Percentiles rank a stretch among this genome's conserved stretches.
Evolutionary conservation across 2,888 invertebrate genomes (phyloP).

Genomic region (Lydus trimaculatus): DNA sequence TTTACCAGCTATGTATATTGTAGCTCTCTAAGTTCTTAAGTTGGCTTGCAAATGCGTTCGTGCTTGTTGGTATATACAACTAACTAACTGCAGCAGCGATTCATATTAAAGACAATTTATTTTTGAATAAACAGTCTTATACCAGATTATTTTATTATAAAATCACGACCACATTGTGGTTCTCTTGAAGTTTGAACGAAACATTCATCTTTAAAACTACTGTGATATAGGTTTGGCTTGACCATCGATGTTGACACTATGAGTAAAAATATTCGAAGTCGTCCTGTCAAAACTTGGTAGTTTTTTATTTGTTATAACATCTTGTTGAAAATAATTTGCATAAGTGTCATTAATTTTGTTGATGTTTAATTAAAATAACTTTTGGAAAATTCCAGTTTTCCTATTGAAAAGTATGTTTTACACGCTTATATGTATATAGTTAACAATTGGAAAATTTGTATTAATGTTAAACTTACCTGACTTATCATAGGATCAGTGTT

Average conservation of each 20-base stretch:
- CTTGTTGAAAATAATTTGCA: slow-evolving; percentile 23
- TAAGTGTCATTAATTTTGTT: slow-evolving; percentile 22
- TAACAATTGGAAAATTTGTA: not conserved
- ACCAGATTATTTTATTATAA: not conserved
- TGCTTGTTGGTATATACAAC: slow-evolving; percentile 8
- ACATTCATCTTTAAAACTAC: not conserved
- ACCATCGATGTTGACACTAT: not conserved
- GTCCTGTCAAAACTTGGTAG: slow-evolving; percentile 24
- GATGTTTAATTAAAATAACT: slow-evolving; percentile 16
- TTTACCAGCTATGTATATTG: not conserved
- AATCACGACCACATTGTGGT: not conserved
- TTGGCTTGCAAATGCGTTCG: not conserved
- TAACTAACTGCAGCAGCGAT: not conserved
- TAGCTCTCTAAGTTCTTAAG: not conserved
- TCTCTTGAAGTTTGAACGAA: not conserved
- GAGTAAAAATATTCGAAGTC: slow-evolving; percentile 19
- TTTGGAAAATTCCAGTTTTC: not conserved
- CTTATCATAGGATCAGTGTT: slow-evolving; percentile 96
- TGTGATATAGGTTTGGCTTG: not conserved
- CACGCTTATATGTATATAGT: no score
- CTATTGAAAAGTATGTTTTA: not conserved
- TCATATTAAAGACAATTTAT: not conserved
- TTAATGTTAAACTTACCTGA: slow-evolving; percentile 71
- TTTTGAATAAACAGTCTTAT: not conserved
- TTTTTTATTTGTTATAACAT: slow-evolving; percentile 29